Percentiles rank a stretch among this genome's conserved stretches.
These are phyloP conservation scores for Phallusia fumigata DNA, from an alignment of 23 tunicate species.

Conservation along the genomic window DNA sequence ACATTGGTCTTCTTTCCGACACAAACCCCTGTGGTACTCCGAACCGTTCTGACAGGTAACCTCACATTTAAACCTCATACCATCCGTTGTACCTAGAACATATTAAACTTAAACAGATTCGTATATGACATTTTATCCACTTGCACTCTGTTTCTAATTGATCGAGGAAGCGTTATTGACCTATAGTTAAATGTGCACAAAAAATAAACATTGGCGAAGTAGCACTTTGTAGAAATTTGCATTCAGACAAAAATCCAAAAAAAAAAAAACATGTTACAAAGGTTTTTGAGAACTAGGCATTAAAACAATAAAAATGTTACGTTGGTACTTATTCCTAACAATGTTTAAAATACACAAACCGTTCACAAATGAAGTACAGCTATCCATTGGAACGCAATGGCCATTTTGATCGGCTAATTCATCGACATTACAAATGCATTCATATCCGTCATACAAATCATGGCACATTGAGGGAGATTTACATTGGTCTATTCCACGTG, in stretches of 20 bases:
- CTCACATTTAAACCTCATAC: constrained; percentile 6
- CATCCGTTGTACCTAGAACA: constrained; percentile 2
- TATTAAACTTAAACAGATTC: no score
- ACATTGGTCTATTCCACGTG: constrained; percentile 36
- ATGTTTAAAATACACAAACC: background rate
- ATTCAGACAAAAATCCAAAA: no score
- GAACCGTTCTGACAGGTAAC: constrained; percentile 9
- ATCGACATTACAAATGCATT: constrained; percentile 42
- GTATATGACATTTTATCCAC: no score
- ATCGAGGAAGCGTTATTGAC: no score
- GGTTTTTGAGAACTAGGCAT: no score
- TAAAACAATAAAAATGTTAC: background rate
- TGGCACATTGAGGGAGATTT: constrained; percentile 33
- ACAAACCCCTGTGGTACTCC: background rate
- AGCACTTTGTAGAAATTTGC: no score
- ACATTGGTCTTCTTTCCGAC: background rate
- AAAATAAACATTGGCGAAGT: no score
- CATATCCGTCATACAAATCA: constrained; percentile 53
- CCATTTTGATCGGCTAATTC: constrained; percentile 51
- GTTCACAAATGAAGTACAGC: constrained; percentile 14
- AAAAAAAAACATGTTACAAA: no score
- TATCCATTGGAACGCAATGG: constrained; percentile 30
- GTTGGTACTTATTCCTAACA: background rate
- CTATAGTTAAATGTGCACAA: no score
- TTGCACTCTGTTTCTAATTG: no score